Percentiles rank a stretch among this genome's conserved stretches.
phyloP scores from a whole-genome alignment of 2,888 invertebrate species.

The Macrosoma leucophasiata region DNA sequence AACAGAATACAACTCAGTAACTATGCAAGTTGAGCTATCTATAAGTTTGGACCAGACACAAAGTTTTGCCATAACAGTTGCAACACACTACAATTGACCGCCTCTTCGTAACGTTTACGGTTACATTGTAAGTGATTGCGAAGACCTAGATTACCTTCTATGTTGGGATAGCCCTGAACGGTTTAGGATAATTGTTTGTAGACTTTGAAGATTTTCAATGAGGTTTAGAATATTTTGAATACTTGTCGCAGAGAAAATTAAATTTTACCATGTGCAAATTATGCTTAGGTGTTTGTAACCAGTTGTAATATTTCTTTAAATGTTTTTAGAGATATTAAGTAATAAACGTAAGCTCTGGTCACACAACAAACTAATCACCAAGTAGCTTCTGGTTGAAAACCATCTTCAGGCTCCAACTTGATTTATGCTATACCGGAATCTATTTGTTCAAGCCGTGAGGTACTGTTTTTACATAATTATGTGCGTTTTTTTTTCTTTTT shows the following conservation, averaged over 20 bases:
- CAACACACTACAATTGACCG: conserved; percentile 30
- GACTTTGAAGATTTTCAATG: background rate
- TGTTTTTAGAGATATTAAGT: no score
- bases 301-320: background rate
- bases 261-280: background rate
- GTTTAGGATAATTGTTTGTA: background rate
- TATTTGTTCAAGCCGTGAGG: no score
- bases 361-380: no score
- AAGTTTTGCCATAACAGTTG: conserved; percentile 26
- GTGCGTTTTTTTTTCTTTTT: no score
- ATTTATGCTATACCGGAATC: no score
- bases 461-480: no score
- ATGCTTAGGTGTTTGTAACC: conserved; percentile 2
- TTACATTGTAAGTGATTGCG: conserved; percentile 27
- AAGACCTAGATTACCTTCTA: conserved; percentile 2
- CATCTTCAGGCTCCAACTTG: no score
- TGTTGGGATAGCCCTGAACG: conserved; percentile 1
- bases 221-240: background rate
- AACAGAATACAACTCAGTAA: background rate
- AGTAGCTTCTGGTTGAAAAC: no score
- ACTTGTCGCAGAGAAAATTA: background rate
- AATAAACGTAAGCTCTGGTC: no score
- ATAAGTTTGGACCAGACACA: conserved; percentile 15
- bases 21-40: background rate
- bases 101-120: conserved; percentile 25